These are phyloP conservation scores for Myiotriccus ornatus DNA, from an alignment of 2,797 vertebrate species.

Conservation along the genomic window DNA sequence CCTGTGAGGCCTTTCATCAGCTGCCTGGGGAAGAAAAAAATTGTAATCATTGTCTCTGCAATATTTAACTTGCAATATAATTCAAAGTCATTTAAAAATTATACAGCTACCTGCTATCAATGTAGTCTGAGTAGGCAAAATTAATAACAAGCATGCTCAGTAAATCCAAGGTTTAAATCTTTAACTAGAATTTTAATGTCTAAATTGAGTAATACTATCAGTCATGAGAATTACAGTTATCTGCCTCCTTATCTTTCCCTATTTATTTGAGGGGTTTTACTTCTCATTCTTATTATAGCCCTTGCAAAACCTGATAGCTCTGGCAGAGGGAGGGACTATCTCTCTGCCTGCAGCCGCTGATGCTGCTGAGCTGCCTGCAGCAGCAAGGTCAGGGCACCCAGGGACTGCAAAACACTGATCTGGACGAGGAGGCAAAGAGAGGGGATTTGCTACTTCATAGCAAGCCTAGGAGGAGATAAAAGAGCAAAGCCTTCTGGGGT, in stretches of 20 bases:
- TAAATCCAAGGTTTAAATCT: constrained; percentile 23
- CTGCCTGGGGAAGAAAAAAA: neutral
- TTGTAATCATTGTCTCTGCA: neutral
- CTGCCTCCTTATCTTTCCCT: constrained; percentile 34
- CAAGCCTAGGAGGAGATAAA: neutral
- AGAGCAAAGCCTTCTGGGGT: neutral
- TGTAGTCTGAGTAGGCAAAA: constrained; percentile 33
- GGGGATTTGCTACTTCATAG: neutral
- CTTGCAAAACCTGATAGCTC: neutral
- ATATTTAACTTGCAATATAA: neutral
- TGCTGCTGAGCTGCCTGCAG: neutral
- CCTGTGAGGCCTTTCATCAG: neutral
- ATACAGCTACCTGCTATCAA: constrained; percentile 36
- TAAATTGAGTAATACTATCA: constrained; percentile 31
- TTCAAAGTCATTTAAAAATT: constrained; percentile 34
- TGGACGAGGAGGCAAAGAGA: neutral
- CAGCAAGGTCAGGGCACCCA: neutral
- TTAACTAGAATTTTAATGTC: constrained; percentile 11
- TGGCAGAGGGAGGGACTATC: neutral
- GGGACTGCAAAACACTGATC: neutral
- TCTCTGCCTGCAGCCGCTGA: fast-evolving
- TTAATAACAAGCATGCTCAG: constrained; percentile 32
- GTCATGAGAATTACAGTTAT: constrained; percentile 28
- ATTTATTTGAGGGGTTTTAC: constrained; percentile 37
- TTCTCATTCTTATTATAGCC: constrained; percentile 14